Base-by-base conservation (phyloP, 1,140 invertebrate genomes). In the Dendroctonus valens region DNA sequence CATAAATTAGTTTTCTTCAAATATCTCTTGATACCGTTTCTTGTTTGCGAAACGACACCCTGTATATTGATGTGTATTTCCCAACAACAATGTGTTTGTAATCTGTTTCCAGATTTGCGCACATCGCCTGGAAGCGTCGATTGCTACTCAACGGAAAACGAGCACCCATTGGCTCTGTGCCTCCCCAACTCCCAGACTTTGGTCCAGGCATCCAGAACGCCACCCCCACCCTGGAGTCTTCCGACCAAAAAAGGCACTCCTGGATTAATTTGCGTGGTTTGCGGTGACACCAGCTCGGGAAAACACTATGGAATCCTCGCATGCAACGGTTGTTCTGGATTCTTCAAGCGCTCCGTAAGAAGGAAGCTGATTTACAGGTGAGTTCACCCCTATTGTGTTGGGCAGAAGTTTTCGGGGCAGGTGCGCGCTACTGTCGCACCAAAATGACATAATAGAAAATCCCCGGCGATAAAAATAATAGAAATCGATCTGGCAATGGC, bases 271-370 rank as follows among this genome's bases (percentile, higher is more conserved):
- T 99, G 96, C 77, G 91, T 97, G 38, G 96, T 98, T 2, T 98
- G 97, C 75, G 96, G 96, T 0, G 96, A 98, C 76, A 97, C 94
- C 1, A 96, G 93, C 59, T 96, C 92, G 5, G 97, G 97, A 0
- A 98, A 98, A 77, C 96, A 99, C 79, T 98, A 98, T 78, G 97
- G 97, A 0, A 99, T 99, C 69, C 84, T 99, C n/a, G 97, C 96
- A 0, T 99, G 97, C 80, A 99, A 99, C 75, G 97, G 97, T 0
- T 99, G 97, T 83, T 96, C 93, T 52, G 97, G 97, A 3, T 99
- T 99, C 82, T 99, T 99, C 84, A 99, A 99, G 76, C 81, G 97
- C 68, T 97, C 94, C 70, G 97, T 99, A 38, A 83, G 97, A 41
- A 85, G 97, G 70, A 97, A 98, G 82, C 85, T 99, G 48, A 98